These are phyloP conservation scores for Chrysomela aeneicollis DNA, from an alignment of 2,888 invertebrate species.

Conservation along the genomic window DNA sequence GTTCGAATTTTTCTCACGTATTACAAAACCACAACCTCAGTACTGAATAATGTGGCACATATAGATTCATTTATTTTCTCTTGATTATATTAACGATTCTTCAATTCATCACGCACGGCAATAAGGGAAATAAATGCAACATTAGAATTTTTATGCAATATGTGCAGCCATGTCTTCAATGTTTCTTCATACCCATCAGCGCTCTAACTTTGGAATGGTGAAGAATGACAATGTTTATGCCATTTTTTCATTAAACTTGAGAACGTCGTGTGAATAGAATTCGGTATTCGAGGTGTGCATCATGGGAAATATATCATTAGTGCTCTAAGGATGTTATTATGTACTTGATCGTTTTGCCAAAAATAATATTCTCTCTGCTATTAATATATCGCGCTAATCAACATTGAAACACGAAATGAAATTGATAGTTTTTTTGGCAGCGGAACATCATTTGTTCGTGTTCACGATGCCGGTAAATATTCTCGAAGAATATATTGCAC, in stretches of 20 bases:
- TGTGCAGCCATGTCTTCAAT: background rate
- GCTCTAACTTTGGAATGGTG: too few species aligned
- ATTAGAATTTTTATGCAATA: background rate
- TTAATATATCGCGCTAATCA: background rate
- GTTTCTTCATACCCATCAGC: too few species aligned
- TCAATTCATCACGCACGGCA: background rate
- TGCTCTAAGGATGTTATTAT: too few species aligned
- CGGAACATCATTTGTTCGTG: conserved; percentile 5
- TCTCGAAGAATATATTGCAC: background rate
- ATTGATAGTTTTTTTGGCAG: conserved; percentile 5
- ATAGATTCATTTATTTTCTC: conserved; percentile 32
- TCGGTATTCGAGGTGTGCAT: too few species aligned
- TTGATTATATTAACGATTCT: conserved; percentile 22
- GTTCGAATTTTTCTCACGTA: conserved; percentile 43
- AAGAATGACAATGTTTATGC: too few species aligned
- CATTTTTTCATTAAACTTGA: too few species aligned
- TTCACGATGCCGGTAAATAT: conserved; percentile 1
- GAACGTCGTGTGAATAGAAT: too few species aligned
- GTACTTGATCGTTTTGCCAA: background rate
- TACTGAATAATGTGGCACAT: conserved; percentile 23
- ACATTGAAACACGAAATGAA: conserved; percentile 1
- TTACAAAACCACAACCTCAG: conserved; percentile 37
- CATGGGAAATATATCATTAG: too few species aligned
- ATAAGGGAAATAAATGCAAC: background rate
- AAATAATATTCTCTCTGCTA: conserved; percentile 1